These are phyloP conservation scores for Forbesichthys papilliferus DNA, from an alignment of 2,113 vertebrate species.

Conservation along the genomic window DNA sequence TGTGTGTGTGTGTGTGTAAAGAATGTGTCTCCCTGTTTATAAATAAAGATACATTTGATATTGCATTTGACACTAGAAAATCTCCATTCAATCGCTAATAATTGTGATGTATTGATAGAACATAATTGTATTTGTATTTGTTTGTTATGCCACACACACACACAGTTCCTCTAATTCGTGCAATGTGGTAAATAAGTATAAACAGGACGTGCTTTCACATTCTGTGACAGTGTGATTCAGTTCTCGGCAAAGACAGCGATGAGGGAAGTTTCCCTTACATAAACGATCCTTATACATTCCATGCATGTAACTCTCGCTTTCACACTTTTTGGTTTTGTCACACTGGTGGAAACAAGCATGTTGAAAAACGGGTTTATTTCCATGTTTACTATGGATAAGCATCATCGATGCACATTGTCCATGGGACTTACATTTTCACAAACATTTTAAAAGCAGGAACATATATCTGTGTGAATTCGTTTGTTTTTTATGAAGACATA, in stretches of 20 bases:
- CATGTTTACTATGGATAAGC: conserved; percentile 47
- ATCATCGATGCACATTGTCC: conserved; percentile 38
- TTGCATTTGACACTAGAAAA: too few relatives aligned
- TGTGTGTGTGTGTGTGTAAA: too few relatives aligned
- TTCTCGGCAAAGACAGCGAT: conserved; percentile 37
- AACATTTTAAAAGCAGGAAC: neutral
- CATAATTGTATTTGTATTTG: neutral
- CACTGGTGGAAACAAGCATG: neutral
- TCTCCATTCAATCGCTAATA: too few relatives aligned
- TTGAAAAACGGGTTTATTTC: conserved; percentile 4
- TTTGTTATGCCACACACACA: conserved; percentile 4
- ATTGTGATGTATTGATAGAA: too few relatives aligned
- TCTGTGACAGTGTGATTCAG: conserved; percentile 18
- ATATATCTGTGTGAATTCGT: neutral
- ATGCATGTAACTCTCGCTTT: conserved; percentile 13
- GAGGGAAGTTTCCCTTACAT: conserved; percentile 54
- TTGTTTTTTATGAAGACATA: neutral
- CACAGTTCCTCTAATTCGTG: conserved; percentile 28
- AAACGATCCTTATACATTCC: conserved; percentile 20
- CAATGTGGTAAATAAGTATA: conserved; percentile 35
- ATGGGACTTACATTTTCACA: conserved; percentile 38
- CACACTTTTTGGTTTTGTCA: neutral
- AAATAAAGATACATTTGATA: too few relatives aligned
- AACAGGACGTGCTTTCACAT: conserved; percentile 57
- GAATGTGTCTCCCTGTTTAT: too few relatives aligned